Evolutionary conservation across 2,797 vertebrate genomes (phyloP), one percentile per base, ranked within the genome.

Genomic region (Coluber constrictor): DNA sequence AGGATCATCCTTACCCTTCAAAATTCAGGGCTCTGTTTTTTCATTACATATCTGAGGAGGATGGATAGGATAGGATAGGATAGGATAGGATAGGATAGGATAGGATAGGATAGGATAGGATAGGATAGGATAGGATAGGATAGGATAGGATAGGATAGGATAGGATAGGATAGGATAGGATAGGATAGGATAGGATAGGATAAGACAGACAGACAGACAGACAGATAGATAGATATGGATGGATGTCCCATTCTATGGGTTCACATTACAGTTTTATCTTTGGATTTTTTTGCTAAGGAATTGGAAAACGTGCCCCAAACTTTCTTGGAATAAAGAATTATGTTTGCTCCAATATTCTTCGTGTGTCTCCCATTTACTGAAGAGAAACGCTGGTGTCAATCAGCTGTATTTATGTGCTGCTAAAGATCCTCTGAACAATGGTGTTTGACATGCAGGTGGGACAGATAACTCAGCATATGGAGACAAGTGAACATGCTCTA

Each of bases 401-500:
- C 59, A 37, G 27, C 16, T 59, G 56, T 74, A 29, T 51, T 89
- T 25, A 60, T 88, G 27, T 57, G 86, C 25, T 90, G 51, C 29
- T 91, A 91, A 66, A 51, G 56, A 37, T n/a, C 91, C 88, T 29
- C 56, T 90, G 15, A 32, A 20, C 11, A 63, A 57, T 27, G 94
- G 57, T 51, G 66, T 0, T 23, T 86, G 13, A 92, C 66, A 9
- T 93, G 59, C 96, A 99, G 99, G 98, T 99, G 92, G 98, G 98
- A 89, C 98, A 98, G 66, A 91, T 99, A 95, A 98, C 96, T 6
- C 98, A 98, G 20, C 98, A 98, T 90, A 94, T 98, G 10, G 98
- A 99, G 87, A 98, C 98, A 91, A 98, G 94, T 0, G 98, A 99
- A 96, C 97, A 96, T 90, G 96, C 96, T 29, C 96, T 98, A 94